Base-by-base conservation (phyloP, 2,888 invertebrate genomes). In the Dusona sp. region DNA sequence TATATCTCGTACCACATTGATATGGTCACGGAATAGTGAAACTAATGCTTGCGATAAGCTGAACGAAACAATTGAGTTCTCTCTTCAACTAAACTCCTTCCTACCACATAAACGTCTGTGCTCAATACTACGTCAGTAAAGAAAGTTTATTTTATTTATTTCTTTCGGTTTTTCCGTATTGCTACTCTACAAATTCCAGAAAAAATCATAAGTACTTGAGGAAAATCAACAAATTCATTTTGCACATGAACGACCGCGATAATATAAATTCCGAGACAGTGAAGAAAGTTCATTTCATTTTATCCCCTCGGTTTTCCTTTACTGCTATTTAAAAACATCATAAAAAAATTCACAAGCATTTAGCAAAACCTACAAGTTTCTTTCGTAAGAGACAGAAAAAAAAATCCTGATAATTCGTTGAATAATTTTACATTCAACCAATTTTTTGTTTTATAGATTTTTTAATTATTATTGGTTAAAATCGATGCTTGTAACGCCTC, bases 1-100 rank as follows among this genome's bases (percentile, higher is more conserved):
- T 61, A 29, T 61, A 29, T 61, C 16, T 61, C 61, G 61, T 29
- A 61, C 29, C 29, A 29, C 61, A 61, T 61, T 61, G 61, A 61
- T 61, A 61, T 29, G 61, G 25, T 3, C 13, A 13, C 2, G 57
- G 16, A 61, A 61, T 61, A 61, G 29, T 61, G 61, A 61, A 29
- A 61, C 61, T 61, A 16, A 29, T 29, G 61, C 61, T 29, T 16
- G 25, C 42, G 61, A 61, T 61, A 61, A 61, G 29, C 61, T 29
- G 29, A 16, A 13, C 61, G 29, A 61, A 61, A 61, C 25, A 57
- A 57, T 57, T 13, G 57, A 57, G 57, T 13, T 11, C 29, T 61
- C 61, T 61, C 61, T 29, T 29, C 61, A 16, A 61, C 11, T 25
- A 3, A 57, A 54, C 38, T 38, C 38, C 38, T 38, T 74, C 29